Base-by-base conservation (phyloP, 2,888 invertebrate species). In the Mesorhabditis spiculigera region DNA sequence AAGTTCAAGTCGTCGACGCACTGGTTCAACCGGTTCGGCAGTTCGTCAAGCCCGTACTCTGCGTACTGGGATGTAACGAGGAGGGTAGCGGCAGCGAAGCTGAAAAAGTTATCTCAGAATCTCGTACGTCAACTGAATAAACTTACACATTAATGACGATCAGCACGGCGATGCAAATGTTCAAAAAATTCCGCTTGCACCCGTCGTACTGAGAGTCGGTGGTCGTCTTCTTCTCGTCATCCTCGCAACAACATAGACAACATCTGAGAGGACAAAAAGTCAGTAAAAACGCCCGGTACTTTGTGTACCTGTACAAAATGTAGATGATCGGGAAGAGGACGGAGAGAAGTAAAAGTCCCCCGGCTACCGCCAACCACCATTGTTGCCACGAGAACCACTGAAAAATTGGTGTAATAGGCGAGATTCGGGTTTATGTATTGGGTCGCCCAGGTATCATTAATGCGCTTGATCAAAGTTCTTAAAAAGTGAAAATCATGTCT, bases 41-140 rank as follows among this genome's bases (percentile, higher is more conserved):
- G 75, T 66, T 84, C 75, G 58, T 82, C 82, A 63, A 84, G 66
- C 41, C 83, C 81, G 68, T 81, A 77, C 70, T 83, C 80, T 42
- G 81, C 82, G 68, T 84, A 84, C 68, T 84, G 83, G 8, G 81
- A 78, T 42, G 81, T 81, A 66, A 84, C 79, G n/a, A 84, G 68
- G 50, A 84, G 65, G 4, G 82, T 74, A 28, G 81, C 80, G 5
- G 83, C 81, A 41, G 77, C 78, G 66, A 83, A 82, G 42, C 82
- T 82, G 61, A 66, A 80, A 71, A 50, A 41, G n/a, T 58, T 67
- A 28, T 43, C 13, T 6, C 8, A 10, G 13, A 6, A 10, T 10
- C 43, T 45, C 61, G 43, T 63, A 45, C 45, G 50, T 41, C n/a
- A 63, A n/a, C 62, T 62, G 64, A 44, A 0, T 58, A n/a, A 65